Conservation (phyloP, 92 coral and sea anemone genomes). For the Siderastrea siderea region DNA sequence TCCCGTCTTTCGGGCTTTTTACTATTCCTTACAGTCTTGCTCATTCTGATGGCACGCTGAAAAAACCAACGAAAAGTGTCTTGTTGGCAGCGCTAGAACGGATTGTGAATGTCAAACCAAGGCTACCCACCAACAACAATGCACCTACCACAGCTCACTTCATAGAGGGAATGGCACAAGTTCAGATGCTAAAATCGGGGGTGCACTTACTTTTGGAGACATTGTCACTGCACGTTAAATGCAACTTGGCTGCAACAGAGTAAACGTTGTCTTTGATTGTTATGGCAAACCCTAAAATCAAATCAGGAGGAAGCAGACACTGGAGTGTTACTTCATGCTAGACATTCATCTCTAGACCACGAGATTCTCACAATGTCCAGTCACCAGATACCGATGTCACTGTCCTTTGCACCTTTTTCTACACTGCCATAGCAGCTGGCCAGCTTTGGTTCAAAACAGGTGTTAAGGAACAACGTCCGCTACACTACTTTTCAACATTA, state of each 20-base stretch:
- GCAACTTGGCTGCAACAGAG: neutral
- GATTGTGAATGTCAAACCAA: conserved; percentile 18
- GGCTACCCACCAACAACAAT: neutral
- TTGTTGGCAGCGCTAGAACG: conserved; percentile 16
- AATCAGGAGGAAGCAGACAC: conserved; percentile 64
- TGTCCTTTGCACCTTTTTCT: neutral
- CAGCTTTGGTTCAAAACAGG: conserved; percentile 35
- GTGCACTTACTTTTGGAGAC: conserved; percentile 46
- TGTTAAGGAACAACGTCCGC: too few relatives aligned
- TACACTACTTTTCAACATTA: too few relatives aligned
- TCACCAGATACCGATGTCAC: conserved; percentile 54
- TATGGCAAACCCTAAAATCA: conserved; percentile 14
- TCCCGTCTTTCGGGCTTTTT: conserved; percentile 31
- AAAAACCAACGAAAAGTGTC: conserved; percentile 41
- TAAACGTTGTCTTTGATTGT: conserved; percentile 35
- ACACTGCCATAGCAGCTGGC: neutral
- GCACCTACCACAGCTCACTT: conserved; percentile 33
- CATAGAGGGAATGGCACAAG: conserved; percentile 39
- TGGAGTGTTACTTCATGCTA: conserved; percentile 44
- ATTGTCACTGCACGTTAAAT: neutral
- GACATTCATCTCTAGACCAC: conserved; percentile 32
- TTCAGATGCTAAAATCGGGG: conserved; percentile 39
- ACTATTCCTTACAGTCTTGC: conserved; percentile 35
- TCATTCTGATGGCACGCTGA: conserved; percentile 39
- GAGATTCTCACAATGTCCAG: neutral